phyloP scores from a whole-genome alignment of 2,113 vertebrate genomes.

The Serinus canaria region DNA sequence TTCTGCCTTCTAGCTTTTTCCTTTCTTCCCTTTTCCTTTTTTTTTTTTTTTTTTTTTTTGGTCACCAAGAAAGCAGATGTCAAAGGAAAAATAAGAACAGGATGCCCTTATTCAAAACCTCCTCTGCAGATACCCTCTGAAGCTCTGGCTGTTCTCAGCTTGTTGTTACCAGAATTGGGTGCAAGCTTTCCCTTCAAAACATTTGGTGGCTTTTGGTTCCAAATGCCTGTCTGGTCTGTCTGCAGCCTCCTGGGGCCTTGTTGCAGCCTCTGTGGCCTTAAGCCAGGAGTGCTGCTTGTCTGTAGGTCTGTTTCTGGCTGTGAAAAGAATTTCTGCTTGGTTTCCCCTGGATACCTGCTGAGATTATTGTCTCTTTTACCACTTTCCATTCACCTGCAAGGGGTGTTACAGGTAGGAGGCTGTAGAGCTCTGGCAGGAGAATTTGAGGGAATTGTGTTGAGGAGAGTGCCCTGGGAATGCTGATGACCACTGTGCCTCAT shows the following conservation, averaged over 20 bases:
- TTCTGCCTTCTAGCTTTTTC: not conserved
- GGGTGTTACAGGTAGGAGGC: not conserved
- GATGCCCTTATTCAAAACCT: not conserved
- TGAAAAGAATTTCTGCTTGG: not conserved
- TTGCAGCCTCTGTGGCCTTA: not conserved
- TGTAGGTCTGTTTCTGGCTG: not conserved
- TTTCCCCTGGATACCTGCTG: not conserved
- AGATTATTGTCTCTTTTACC: not conserved
- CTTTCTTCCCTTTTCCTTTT: accelerated
- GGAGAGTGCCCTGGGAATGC: not conserved
- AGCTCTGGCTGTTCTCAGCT: not conserved
- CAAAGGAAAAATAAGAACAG: not conserved
- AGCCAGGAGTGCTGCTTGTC: not conserved
- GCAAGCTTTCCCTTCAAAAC: not conserved
- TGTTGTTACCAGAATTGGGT: not conserved
- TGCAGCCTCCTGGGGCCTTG: not conserved
- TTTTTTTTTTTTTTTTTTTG: accelerated
- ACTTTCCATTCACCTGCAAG: not conserved
- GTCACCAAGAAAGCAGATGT: not conserved
- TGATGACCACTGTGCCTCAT: not conserved
- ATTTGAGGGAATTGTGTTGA: not conserved
- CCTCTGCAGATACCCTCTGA: not conserved
- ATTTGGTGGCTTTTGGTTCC: not conserved
- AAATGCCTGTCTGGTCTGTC: not conserved
- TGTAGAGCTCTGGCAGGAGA: not conserved